These are phyloP conservation scores for Leuctra nigra DNA, from an alignment of 2,888 invertebrate species.

Conservation along the genomic window DNA sequence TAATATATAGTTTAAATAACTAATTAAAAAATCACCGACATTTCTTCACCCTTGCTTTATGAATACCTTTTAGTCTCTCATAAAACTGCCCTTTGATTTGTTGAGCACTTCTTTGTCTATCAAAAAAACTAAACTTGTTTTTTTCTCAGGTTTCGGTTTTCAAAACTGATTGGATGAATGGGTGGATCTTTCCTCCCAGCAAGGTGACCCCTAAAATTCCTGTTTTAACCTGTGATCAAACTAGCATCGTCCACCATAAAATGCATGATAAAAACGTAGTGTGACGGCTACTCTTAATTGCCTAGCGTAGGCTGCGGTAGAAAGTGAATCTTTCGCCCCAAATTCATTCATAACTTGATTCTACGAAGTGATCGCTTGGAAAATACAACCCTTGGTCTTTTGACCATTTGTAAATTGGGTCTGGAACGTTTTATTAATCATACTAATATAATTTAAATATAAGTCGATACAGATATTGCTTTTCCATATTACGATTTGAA, in stretches of 20 bases:
- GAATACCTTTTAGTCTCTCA: neutral
- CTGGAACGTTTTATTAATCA: no score
- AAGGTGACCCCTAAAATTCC: conserved; percentile 21
- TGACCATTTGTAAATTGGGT: no score
- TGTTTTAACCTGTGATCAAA: neutral
- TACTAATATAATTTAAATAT: no score
- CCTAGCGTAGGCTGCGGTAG: conserved; percentile 1
- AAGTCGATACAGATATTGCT: no score
- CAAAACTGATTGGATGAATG: conserved; percentile 24
- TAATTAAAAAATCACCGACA: no score
- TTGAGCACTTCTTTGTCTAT: neutral
- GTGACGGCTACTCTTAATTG: conserved; percentile 5
- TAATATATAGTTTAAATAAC: no score
- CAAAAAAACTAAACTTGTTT: conserved; percentile 9
- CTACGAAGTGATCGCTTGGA: no score
- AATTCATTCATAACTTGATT: conserved; percentile 16
- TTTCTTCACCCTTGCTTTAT: neutral
- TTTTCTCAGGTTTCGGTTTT: conserved; percentile 13
- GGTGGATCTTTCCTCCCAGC: conserved; percentile 16
- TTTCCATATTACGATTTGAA: no score
- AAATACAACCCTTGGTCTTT: no score
- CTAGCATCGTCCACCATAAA: neutral
- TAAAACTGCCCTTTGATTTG: neutral
- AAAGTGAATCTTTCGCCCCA: conserved; percentile 12
- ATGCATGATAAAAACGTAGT: no score